phyloP scores from a whole-genome alignment of 2,888 invertebrate genomes.

The Mantis religiosa region DNA sequence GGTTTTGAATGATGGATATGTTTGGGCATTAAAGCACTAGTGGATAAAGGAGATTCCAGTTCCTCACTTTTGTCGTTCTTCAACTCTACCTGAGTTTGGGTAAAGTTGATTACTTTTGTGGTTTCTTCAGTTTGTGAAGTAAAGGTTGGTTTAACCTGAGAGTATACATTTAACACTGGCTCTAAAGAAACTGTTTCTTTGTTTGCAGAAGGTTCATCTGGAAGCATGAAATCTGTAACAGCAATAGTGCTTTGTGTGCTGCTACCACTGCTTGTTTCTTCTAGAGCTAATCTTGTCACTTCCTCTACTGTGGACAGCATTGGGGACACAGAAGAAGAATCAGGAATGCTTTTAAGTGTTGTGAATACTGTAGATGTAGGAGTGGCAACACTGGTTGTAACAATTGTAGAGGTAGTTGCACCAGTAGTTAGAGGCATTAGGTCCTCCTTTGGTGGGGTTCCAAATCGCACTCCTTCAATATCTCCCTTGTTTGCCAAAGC shows the following conservation, averaged over 20 bases:
- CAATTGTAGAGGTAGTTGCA: slow-evolving; percentile 16
- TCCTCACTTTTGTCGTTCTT: neutral
- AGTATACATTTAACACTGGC: neutral
- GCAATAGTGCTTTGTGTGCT: neutral
- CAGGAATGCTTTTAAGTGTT: neutral
- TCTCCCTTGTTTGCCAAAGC: slow-evolving; percentile 29
- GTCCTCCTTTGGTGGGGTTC: slow-evolving; percentile 29
- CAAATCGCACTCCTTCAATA: slow-evolving; percentile 27
- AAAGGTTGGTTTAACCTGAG: neutral
- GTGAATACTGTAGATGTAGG: neutral
- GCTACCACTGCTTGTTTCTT: neutral
- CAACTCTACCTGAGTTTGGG: neutral
- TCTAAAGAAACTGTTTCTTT: neutral
- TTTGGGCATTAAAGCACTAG: neutral
- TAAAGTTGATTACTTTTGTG: neutral
- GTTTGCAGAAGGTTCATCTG: neutral
- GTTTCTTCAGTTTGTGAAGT: neutral
- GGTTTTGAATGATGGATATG: slow-evolving; percentile 32
- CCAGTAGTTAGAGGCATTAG: slow-evolving; percentile 21
- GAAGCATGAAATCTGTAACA: neutral
- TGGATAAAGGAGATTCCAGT: neutral
- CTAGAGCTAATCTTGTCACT: neutral
- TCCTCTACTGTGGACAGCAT: neutral
- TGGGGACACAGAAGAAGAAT: neutral
- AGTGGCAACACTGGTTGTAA: neutral